Evolutionary conservation across 2,888 invertebrate genomes (phyloP).

Genomic region (Archips crataeganus): DNA sequence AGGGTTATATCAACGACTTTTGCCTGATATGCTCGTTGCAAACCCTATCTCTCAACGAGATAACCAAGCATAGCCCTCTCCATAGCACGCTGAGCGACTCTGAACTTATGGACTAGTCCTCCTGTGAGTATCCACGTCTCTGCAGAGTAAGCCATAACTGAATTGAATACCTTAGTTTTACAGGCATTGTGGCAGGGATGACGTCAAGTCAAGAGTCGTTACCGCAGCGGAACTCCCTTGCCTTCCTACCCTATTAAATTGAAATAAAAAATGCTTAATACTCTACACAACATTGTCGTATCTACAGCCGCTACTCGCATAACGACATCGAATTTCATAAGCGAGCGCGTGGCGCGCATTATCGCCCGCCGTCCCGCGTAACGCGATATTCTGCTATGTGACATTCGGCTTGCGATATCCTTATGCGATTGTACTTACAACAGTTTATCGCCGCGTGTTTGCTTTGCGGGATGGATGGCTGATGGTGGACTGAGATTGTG

Average conservation of each 20-base stretch:
- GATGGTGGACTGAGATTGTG: slow-evolving; percentile 53
- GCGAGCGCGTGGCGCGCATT: slow-evolving; percentile 80
- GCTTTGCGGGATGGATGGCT: slow-evolving; percentile 51
- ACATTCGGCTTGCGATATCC: slow-evolving; percentile 21
- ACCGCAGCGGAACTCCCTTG: too few relatives aligned
- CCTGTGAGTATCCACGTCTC: too few relatives aligned
- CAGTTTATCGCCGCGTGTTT: slow-evolving; percentile 74
- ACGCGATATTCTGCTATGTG: slow-evolving; percentile 59
- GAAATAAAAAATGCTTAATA: not conserved
- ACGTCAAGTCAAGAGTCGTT: too few relatives aligned
- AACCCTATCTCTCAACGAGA: too few relatives aligned
- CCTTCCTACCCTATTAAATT: not conserved
- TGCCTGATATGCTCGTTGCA: too few relatives aligned
- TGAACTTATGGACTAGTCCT: too few relatives aligned
- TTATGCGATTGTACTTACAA: slow-evolving; percentile 70
- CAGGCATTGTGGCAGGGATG: too few relatives aligned
- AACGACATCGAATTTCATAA: slow-evolving; percentile 74
- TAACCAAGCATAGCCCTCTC: too few relatives aligned
- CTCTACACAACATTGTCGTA: slow-evolving; percentile 32
- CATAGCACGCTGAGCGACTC: too few relatives aligned
- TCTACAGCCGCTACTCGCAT: slow-evolving; percentile 53
- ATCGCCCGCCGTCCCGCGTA: slow-evolving; percentile 71
- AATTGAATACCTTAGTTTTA: too few relatives aligned
- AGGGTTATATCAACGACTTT: too few relatives aligned
- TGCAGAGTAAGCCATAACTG: too few relatives aligned